Conservation (phyloP, 2,888 invertebrate species). For the Trichopria drosophilae region DNA sequence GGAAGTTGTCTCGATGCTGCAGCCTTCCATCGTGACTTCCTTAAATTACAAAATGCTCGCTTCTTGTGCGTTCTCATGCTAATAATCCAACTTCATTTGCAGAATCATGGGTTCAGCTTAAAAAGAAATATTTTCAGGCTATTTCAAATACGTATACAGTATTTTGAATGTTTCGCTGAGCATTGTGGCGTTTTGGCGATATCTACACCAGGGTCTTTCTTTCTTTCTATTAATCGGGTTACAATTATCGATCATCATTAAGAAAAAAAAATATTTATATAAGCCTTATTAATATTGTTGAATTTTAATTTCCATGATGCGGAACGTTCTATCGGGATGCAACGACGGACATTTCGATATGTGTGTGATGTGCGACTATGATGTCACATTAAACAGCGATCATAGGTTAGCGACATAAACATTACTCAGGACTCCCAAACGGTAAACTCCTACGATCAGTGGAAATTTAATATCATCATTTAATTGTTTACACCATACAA, state of each 20-base stretch:
- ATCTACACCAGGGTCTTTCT: no score
- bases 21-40: slow-evolving; percentile 15
- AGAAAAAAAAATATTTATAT: no score
- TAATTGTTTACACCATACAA: no score
- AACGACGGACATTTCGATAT: slow-evolving; percentile 30
- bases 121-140: slow-evolving; percentile 23
- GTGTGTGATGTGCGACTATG: slow-evolving; percentile 55
- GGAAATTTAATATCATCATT: no score
- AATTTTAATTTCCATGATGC: slow-evolving; percentile 54
- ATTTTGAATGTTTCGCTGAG: no score
- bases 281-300: no score
- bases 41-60: slow-evolving; percentile 27
- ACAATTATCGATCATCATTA: no score
- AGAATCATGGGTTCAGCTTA: slow-evolving; percentile 25
- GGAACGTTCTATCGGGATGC: slow-evolving; percentile 53
- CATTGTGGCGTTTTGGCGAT: slow-evolving; percentile 23
- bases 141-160: no score
- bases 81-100: slow-evolving; percentile 36
- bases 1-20: slow-evolving; percentile 7
- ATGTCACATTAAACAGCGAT: slow-evolving; percentile 56
- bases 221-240: no score
- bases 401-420: slow-evolving; percentile 57
- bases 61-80: slow-evolving; percentile 37
- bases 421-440: slow-evolving; percentile 48
- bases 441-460: no score